These are phyloP conservation scores for Ceratina japonica DNA, from an alignment of 1,140 invertebrate species.

Conservation along the genomic window DNA sequence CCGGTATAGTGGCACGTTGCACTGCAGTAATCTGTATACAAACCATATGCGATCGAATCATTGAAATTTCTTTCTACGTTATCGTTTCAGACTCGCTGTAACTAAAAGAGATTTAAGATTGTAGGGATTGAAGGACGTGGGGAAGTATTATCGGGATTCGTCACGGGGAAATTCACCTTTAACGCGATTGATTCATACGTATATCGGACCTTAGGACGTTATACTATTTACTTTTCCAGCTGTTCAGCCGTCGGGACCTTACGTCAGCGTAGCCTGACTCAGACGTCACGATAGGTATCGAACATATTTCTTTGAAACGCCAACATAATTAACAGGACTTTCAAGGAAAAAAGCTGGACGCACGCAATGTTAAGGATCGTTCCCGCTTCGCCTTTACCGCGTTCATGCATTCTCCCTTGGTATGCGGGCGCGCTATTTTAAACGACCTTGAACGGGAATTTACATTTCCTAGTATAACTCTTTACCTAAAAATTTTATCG, in stretches of 20 bases:
- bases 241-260: conserved; percentile 30
- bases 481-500: conserved; percentile 14
- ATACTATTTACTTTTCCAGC: conserved; percentile 21
- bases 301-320: not conserved
- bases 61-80: not conserved
- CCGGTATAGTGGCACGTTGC: not conserved
- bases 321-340: conserved; percentile 15
- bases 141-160: not conserved
- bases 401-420: not conserved
- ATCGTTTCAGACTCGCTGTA: not conserved
- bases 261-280: conserved; percentile 9
- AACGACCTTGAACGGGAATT: conserved; percentile 28
- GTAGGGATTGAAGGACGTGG: not conserved
- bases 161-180: not conserved
- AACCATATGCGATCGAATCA: not conserved
- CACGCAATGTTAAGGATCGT: not conserved
- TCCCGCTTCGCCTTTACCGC: not conserved
- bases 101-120: not conserved
- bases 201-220: conserved; percentile 19
- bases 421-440: conserved; percentile 15
- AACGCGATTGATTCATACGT: conserved; percentile 26
- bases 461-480: not conserved
- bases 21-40: too few species aligned
- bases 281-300: conserved; percentile 41
- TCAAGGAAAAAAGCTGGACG: not conserved